Evolutionary conservation across 2,888 invertebrate genomes (phyloP).

Genomic region (Crioceris asparagi): DNA sequence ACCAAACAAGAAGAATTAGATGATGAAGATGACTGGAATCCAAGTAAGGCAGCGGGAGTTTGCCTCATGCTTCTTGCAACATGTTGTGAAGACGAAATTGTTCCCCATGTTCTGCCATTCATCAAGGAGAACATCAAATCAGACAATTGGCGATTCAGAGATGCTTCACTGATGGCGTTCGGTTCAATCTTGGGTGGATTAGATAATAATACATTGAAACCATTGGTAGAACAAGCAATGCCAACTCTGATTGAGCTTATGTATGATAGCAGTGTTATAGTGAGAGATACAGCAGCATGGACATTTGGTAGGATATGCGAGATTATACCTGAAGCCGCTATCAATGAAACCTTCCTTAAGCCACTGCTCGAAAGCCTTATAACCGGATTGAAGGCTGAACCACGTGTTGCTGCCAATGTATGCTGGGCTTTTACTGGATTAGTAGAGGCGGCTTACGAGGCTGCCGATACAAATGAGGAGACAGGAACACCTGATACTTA

Average conservation of each 20-base stretch:
- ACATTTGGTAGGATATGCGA: constrained; percentile 91
- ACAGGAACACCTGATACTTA: constrained; percentile 75
- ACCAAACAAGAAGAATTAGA: constrained; percentile 96
- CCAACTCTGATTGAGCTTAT: constrained; percentile 88
- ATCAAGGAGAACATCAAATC: constrained; percentile 90
- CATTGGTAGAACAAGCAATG: constrained; percentile 94
- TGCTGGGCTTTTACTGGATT: constrained; percentile 99
- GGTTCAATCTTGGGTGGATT: constrained; percentile 78
- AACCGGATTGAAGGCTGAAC: constrained; percentile 82
- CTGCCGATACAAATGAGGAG: constrained; percentile 56
- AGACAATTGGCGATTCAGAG: constrained; percentile 74
- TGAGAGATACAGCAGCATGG: constrained; percentile 97
- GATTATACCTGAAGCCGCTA: constrained; percentile 89
- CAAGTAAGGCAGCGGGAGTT: constrained; percentile 97
- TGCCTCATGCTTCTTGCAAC: constrained; percentile 95
- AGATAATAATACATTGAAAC: constrained; percentile 75
- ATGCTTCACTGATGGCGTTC: constrained; percentile 98
- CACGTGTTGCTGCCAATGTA: constrained; percentile 94
- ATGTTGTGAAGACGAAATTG: constrained; percentile 87
- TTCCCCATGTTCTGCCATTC: constrained; percentile 92
- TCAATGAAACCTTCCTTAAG: constrained; percentile 75
- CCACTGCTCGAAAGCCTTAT: constrained; percentile 72
- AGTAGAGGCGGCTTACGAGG: constrained; percentile 94
- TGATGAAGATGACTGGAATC: constrained; percentile 99
- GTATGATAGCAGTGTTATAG: constrained; percentile 88